Conservation (phyloP, 2,113 vertebrate species). For the Electrona antarctica region DNA sequence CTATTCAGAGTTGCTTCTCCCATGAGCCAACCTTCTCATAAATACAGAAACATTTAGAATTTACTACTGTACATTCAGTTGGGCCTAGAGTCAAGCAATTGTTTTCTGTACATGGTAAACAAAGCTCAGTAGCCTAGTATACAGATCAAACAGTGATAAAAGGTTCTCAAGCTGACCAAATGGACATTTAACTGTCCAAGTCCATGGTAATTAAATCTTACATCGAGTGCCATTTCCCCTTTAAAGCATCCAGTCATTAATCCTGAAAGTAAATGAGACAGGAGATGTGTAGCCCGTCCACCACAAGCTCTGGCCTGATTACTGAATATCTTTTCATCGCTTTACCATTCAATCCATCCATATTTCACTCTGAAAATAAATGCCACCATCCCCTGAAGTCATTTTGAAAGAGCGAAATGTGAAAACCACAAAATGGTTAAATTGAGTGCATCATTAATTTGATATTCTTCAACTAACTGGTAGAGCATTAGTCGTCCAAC, state of each 20-base stretch:
- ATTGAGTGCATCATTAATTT: background rate
- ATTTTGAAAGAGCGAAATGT: background rate
- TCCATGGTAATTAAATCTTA: constrained; percentile 1
- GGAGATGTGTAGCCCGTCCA: background rate
- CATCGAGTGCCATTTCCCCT: background rate
- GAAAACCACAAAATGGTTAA: background rate
- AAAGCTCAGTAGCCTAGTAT: no score
- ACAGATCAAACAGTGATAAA: no score
- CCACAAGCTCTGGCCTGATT: constrained; percentile 21
- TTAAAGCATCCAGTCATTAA: constrained; percentile 14
- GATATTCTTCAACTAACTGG: background rate
- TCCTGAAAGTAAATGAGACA: constrained; percentile 49
- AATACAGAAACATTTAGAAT: no score
- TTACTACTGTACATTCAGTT: no score
- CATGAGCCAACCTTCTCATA: no score
- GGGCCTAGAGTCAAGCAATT: no score
- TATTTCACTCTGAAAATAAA: background rate
- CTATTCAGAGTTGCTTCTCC: no score
- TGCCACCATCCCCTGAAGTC: constrained; percentile 1
- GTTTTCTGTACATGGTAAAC: no score
- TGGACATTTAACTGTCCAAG: background rate
- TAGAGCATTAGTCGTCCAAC: constrained; percentile 6
- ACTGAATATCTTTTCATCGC: constrained; percentile 28
- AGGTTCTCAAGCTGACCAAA: no score
- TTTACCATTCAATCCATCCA: constrained; percentile 3